Conservation (phyloP, 2,888 invertebrate genomes). For the Bedellia somnulentella region DNA sequence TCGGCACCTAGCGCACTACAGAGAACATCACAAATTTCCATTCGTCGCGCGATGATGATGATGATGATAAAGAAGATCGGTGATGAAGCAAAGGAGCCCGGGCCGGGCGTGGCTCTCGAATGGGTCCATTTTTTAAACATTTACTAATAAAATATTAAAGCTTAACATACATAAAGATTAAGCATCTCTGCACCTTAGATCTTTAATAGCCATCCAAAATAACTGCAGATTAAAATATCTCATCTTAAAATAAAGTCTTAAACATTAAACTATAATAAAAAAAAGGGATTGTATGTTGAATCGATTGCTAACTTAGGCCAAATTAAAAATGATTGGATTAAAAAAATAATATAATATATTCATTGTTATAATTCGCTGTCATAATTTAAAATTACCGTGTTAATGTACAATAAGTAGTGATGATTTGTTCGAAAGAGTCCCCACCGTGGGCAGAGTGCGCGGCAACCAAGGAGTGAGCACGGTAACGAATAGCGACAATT, state of each 20-base stretch:
- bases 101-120: constrained; percentile 17
- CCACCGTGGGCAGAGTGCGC: no score
- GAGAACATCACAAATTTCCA: constrained; percentile 47
- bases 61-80: constrained; percentile 6
- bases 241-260: constrained; percentile 58
- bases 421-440: no score
- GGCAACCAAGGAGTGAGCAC: no score
- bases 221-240: constrained; percentile 61
- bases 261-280: constrained; percentile 54
- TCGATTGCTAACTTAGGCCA: constrained; percentile 49
- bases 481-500: constrained; percentile 36
- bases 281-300: constrained; percentile 35
- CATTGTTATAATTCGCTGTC: constrained; percentile 44
- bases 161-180: constrained; percentile 63
- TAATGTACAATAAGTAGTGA: no score
- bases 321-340: constrained; percentile 24
- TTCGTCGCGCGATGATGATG: no score
- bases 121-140: constrained; percentile 53
- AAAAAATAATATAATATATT: constrained; percentile 24
- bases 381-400: no score
- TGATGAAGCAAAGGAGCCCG: constrained; percentile 10
- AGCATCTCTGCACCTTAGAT: constrained; percentile 60
- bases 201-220: constrained; percentile 61
- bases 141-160: constrained; percentile 63
- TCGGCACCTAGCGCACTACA: constrained; percentile 38